These are phyloP conservation scores for Sitodiplosis mosellana DNA, from an alignment of 1,140 invertebrate genomes.

Conservation along the genomic window DNA sequence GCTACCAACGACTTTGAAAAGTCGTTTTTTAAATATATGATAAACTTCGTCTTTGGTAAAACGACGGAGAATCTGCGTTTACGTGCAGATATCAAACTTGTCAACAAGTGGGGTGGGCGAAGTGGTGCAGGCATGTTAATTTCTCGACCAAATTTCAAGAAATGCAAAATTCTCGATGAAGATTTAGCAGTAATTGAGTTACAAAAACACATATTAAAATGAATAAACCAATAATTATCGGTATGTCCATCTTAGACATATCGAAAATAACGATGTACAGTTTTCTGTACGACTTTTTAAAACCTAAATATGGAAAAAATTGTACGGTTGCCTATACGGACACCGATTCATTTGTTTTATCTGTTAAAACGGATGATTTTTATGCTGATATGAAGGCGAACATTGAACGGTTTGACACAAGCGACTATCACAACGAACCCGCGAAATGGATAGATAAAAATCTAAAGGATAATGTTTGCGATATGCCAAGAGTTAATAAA, in stretches of 20 bases:
- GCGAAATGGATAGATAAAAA: too few relatives aligned
- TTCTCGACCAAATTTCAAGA: constrained; percentile 23
- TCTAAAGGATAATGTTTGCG: constrained; percentile 7
- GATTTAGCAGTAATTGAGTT: constrained; percentile 22
- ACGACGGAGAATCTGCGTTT: constrained; percentile 31
- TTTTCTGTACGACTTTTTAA: constrained; percentile 17
- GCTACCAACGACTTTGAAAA: constrained; percentile 30
- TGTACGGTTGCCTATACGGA: constrained; percentile 22
- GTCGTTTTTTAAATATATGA: constrained; percentile 31
- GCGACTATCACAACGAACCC: too few relatives aligned
- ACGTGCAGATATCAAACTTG: constrained; percentile 22
- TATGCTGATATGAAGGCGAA: constrained; percentile 24
- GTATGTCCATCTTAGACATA: constrained; percentile 23
- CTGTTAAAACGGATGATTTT: constrained; percentile 23
- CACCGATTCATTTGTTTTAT: constrained; percentile 25
- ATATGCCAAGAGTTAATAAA: constrained; percentile 12
- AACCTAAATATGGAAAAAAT: constrained; percentile 13
- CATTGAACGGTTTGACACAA: constrained; percentile 15
- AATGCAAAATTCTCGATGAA: constrained; percentile 16
- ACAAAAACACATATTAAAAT: constrained; percentile 14
- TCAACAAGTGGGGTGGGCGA: constrained; percentile 15
- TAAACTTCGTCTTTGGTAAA: constrained; percentile 29
- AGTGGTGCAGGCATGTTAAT: constrained; percentile 18
- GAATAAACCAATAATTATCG: constrained; percentile 26
- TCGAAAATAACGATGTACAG: constrained; percentile 20